A percentile compares a stretch with the other conserved stretches of the same genome.
Conservation (phyloP, 2,113 vertebrate genomes). For the Callionymus lyra region DNA sequence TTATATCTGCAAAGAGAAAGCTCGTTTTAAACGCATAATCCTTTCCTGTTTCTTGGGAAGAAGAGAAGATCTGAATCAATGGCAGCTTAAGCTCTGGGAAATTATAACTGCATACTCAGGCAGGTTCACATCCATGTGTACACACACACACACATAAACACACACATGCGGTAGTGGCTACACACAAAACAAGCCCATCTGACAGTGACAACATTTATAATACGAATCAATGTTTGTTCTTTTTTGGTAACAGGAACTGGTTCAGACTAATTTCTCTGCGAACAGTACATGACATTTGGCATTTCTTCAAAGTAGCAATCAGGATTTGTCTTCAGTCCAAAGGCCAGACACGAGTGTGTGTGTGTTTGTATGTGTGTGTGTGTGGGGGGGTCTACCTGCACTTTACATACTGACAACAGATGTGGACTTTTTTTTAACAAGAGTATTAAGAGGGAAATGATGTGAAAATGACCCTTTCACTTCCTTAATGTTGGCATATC, state of each 20-base stretch:
- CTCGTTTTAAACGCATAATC: constrained; percentile 65
- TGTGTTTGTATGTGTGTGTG: too few species aligned
- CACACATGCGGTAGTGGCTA: not conserved
- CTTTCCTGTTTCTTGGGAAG: constrained; percentile 50
- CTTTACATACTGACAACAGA: constrained; percentile 49
- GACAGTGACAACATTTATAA: constrained; percentile 4
- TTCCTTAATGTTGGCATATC: too few species aligned
- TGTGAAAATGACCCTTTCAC: not conserved
- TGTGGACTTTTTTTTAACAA: constrained; percentile 15
- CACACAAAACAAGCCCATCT: constrained; percentile 6
- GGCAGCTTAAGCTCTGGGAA: constrained; percentile 55
- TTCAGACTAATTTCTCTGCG: constrained; percentile 18
- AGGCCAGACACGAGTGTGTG: constrained; percentile 16
- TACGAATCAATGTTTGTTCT: constrained; percentile 9
- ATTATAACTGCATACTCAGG: constrained; percentile 37
- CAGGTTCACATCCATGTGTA: constrained; percentile 11
- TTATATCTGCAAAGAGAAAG: constrained; percentile 65
- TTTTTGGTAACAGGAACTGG: constrained; percentile 12
- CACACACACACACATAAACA: constrained; percentile 1
- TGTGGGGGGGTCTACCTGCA: constrained; percentile 30
- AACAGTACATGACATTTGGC: constrained; percentile 42
- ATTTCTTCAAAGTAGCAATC: constrained; percentile 52
- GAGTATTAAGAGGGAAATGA: not conserved
- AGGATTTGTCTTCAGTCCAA: constrained; percentile 49
- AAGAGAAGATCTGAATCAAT: constrained; percentile 57